Evolutionary conservation across 2,113 vertebrate genomes (phyloP).

Genomic region (Rostratula benghalensis): DNA sequence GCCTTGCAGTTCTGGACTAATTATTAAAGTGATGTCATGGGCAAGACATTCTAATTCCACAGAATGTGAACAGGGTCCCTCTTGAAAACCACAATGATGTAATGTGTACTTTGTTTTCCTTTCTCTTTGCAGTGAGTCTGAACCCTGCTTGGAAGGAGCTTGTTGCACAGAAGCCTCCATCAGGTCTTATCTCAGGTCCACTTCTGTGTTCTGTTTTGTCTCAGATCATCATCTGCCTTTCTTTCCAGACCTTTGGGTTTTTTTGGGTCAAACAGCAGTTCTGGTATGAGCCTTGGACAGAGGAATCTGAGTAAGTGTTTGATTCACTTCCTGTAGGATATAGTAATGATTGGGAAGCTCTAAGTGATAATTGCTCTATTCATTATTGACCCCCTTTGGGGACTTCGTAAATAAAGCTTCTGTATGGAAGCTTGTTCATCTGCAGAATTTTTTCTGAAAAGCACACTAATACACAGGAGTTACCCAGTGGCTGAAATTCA

Average conservation of each 20-base stretch:
- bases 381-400: neutral
- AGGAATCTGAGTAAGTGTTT: constrained; percentile 82
- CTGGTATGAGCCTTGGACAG: constrained; percentile 86
- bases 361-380: neutral
- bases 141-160: constrained; percentile 95
- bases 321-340: neutral
- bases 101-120: neutral
- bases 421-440: neutral
- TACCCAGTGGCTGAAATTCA: neutral
- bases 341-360: neutral
- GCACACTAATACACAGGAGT: neutral
- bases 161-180: constrained; percentile 88
- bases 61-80: neutral
- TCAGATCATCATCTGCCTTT: constrained; percentile 92
- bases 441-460: neutral
- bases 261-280: constrained; percentile 85
- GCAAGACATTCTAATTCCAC: neutral
- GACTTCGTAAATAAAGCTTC: neutral
- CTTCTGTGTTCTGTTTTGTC: constrained; percentile 92
- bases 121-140: constrained; percentile 87
- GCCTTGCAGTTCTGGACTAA: neutral
- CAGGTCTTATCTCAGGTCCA: constrained; percentile 92
- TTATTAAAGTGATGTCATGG: neutral
- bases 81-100: constrained; percentile 1
- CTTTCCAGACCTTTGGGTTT: constrained; percentile 90